Evolutionary conservation across 2,113 vertebrate genomes (phyloP), one percentile per base, ranked within the genome.

Genomic region (Tichodroma muraria): DNA sequence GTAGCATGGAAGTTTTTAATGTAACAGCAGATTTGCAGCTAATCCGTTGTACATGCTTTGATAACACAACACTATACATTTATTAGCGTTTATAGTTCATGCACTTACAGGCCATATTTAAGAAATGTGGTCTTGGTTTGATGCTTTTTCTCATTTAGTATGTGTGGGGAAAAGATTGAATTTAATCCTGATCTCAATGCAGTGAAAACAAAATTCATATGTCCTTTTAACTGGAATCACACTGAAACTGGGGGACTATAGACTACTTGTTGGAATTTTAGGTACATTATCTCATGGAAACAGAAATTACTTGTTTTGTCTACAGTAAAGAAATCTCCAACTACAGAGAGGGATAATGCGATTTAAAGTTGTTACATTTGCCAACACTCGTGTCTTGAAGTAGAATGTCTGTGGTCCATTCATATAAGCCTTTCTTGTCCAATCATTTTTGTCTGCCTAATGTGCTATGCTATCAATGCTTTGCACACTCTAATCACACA

Each of bases 391-490:
- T 7, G 4, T 83, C 44, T 85, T 83, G 33, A 92, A 70, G 27
- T 44, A 49, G 23, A 57, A 63, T 38, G 15, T 54, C 0, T 0
- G 10, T 25, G 31, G n/a, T 28, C 52, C 24, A 23, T 57, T 86
- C 35, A 5, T 19, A 0, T 10, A 49, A 47, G 10, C 56, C 66
- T 90, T 27, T 35, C 24, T 63, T 63, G 16, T 10, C 6, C 16
- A 19, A 17, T 80, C 4, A 2, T 25, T 83, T 27, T 38, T 71
- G 21, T 54, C 33, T 86, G 21, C 35, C 35, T 66, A 11, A 30
- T 40, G 15, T 78, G 35, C 56, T 50, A 16, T 30, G 14, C 68
- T 77, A 6, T 65, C 47, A 70, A 2, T 73, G 30, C 45, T 80
- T 77, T 63, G 30, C 42, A 63, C 24, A 4, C 35, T 86, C 45